phyloP scores from a whole-genome alignment of 2,888 invertebrate species.

The Dilophus febrilis region DNA sequence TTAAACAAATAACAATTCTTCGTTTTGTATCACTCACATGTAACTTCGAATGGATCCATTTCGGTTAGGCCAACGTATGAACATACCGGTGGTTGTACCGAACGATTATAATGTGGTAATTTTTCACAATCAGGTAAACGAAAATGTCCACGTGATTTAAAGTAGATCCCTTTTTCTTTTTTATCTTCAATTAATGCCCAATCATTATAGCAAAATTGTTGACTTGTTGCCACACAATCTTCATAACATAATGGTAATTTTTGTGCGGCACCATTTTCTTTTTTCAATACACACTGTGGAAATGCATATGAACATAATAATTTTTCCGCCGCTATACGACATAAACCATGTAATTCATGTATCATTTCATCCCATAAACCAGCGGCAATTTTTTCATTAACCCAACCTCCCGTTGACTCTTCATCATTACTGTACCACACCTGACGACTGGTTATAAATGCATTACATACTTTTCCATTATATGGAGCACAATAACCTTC shows the following conservation, averaged over 20 bases:
- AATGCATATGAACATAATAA: slow-evolving; percentile 84
- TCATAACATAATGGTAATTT: slow-evolving; percentile 76
- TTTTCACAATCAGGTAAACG: slow-evolving; percentile 70
- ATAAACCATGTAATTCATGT: slow-evolving; percentile 59
- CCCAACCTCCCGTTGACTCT: slow-evolving; percentile 39
- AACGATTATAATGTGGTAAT: slow-evolving; percentile 53
- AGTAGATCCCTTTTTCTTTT: slow-evolving; percentile 58
- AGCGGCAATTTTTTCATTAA: slow-evolving; percentile 70
- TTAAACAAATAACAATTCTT: not conserved
- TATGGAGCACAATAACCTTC: slow-evolving; percentile 72
- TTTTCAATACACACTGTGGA: slow-evolving; percentile 62
- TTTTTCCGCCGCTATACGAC: slow-evolving; percentile 75
- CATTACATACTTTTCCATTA: slow-evolving; percentile 65
- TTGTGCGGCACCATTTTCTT: slow-evolving; percentile 42
- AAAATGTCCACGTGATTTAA: slow-evolving; percentile 73
- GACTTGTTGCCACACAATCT: slow-evolving; percentile 81
- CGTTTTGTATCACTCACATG: slow-evolving; percentile 50
- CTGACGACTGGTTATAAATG: slow-evolving; percentile 42
- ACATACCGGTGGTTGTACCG: slow-evolving; percentile 49
- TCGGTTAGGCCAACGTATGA: slow-evolving; percentile 73
- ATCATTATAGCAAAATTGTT: slow-evolving; percentile 82
- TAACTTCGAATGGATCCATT: slow-evolving; percentile 62
- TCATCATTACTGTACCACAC: slow-evolving; percentile 59
- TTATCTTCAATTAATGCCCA: slow-evolving; percentile 84
- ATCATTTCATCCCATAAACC: slow-evolving; percentile 80